Base-by-base conservation (phyloP, 2,113 vertebrate species). In the Saguinus midas region DNA sequence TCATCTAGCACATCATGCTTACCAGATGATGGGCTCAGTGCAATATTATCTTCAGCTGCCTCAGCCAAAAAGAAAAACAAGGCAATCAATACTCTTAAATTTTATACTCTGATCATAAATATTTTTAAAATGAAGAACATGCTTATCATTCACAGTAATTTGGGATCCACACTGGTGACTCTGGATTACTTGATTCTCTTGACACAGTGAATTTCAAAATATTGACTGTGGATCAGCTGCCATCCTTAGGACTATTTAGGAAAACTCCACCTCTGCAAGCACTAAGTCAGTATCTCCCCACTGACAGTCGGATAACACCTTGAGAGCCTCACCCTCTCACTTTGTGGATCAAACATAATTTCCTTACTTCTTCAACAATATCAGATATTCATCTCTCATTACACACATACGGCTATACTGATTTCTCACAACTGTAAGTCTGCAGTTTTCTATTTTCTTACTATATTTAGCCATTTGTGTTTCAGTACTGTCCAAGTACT, bases 11-110 rank as follows among this genome's bases (percentile, higher is more conserved):
- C 45, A 13, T 45, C 2, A 9, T 50, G 23, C 4, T 66, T 21
- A 76, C 20, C 23, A 37, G 35, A 8, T 1, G 25, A 11, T 75
- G 16, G 17, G 14, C 14, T 48, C 29, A 11, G 29, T 1, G 9
- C 25, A 14, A 0, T 29, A 4, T 40, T 68, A 7, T 3, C 3
- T 75, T 61, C 2, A 3, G 0, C 35, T 76, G 0, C 21, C 20
- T 73, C 35, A 40, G 2, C 3, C 14, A 48, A 35, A 80, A 64
- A 57, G 57, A 16, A 43, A 68, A 50, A 73, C 72, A 48, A 64
- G 48, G 10, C 14, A 48, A 58, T 72, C 1, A 11, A 6, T 21
- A n/a, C 4, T 84, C 48, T 73, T 37, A 40, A 8, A 78, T 61
- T 45, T 11, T 52, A n/a, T 45, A n/a, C 5, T 72, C 43, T 64